These are phyloP conservation scores for Zeus faber DNA, from an alignment of 2,113 vertebrate species.

Conservation along the genomic window DNA sequence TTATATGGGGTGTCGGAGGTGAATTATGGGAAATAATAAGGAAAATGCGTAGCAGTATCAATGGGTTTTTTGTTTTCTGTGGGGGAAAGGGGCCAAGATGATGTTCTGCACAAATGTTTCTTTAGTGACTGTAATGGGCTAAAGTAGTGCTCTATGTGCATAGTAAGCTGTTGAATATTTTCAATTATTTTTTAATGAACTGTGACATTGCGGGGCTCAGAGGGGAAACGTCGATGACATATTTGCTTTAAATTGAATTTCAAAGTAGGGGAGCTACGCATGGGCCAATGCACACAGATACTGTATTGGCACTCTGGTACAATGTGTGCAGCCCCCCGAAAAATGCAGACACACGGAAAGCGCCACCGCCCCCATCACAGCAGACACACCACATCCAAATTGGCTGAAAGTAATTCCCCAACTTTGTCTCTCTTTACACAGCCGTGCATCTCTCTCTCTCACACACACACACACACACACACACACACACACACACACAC, in stretches of 20 bases:
- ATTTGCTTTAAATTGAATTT: constrained; percentile 40
- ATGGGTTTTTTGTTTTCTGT: constrained; percentile 11
- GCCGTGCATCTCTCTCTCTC: background rate
- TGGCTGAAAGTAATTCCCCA: background rate
- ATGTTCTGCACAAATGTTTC: constrained; percentile 43
- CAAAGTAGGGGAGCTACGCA: constrained; percentile 18
- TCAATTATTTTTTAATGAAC: constrained; percentile 62
- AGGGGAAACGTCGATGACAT: constrained; percentile 44
- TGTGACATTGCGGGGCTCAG: constrained; percentile 45
- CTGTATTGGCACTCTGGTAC: too few relatives aligned
- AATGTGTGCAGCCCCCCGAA: too few relatives aligned
- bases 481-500: background rate
- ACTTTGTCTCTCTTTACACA: too few relatives aligned
- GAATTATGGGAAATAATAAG: constrained; percentile 30
- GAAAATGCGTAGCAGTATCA: constrained; percentile 1
- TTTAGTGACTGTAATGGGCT: constrained; percentile 38
- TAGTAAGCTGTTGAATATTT: constrained; percentile 52
- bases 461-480: background rate
- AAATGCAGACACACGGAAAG: background rate
- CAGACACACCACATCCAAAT: background rate
- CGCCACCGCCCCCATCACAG: too few relatives aligned
- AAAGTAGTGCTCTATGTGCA: constrained; percentile 31
- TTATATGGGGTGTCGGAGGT: constrained; percentile 35
- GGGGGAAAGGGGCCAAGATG: constrained; percentile 25
- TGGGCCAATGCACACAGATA: constrained; percentile 2